A percentile compares a stretch with the other conserved stretches of the same genome.
Evolutionary conservation across 2,797 vertebrate species (phyloP).

Genomic region (Scolopax rusticola): DNA sequence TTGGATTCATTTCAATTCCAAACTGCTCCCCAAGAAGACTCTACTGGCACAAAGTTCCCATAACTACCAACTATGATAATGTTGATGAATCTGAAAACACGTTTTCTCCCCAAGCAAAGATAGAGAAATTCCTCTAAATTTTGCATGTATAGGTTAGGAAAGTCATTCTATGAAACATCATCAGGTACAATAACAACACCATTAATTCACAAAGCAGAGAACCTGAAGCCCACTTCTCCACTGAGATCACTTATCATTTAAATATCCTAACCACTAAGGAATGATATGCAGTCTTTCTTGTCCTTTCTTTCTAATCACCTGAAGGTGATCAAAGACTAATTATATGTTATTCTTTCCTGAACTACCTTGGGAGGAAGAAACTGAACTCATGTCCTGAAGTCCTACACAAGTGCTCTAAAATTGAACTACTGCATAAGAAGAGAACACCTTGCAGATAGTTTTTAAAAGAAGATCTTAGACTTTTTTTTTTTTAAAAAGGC

Average conservation of each 20-base stretch:
- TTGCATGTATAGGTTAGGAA: not conserved
- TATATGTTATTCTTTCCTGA: not conserved
- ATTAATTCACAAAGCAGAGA: not conserved
- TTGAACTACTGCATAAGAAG: not conserved
- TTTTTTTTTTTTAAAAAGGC: not conserved
- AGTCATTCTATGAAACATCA: not conserved
- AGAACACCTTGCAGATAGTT: not conserved
- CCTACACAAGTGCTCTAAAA: not conserved
- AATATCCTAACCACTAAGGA: not conserved
- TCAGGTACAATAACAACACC: not conserved
- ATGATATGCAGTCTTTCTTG: not conserved
- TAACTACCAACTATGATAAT: not conserved
- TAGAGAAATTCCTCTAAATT: not conserved
- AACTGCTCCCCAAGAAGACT: not conserved
- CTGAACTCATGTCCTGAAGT: not conserved
- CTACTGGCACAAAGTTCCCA: not conserved
- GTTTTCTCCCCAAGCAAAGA: not conserved
- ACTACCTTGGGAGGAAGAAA: not conserved
- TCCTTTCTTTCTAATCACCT: not conserved
- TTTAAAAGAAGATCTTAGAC: not conserved
- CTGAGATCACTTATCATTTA: not conserved
- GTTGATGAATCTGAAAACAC: not conserved
- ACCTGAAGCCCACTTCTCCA: not conserved
- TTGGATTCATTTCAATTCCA: not conserved
- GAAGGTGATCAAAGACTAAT: not conserved